Conservation (phyloP, 2,797 vertebrate species). For the Sternarchorhynchus goeldii region DNA sequence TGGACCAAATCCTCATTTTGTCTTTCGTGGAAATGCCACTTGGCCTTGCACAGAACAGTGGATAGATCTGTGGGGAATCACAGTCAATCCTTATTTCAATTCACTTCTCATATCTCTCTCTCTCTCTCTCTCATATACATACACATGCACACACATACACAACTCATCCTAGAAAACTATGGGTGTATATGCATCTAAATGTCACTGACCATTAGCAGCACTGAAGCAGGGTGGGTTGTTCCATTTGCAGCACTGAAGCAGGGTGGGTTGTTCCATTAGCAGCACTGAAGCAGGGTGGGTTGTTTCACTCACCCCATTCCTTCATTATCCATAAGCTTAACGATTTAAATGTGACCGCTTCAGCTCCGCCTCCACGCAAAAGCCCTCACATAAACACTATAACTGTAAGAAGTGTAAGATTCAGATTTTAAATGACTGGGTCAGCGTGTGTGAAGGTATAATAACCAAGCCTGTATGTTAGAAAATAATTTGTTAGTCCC, state of each 20-base stretch:
- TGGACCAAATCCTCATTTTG: slow-evolving; percentile 45
- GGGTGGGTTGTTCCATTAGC: slow-evolving; percentile 15
- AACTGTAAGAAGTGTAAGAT: background rate
- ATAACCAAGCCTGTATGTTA: slow-evolving; percentile 30
- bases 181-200: slow-evolving; percentile 35
- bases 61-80: slow-evolving; percentile 27
- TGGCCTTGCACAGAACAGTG: slow-evolving; percentile 55
- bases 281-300: background rate
- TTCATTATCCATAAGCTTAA: background rate
- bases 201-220: slow-evolving; percentile 41
- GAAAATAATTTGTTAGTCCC: slow-evolving; percentile 45
- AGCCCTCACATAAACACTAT: slow-evolving; percentile 18
- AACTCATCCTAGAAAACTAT: slow-evolving; percentile 19
- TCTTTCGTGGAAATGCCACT: slow-evolving; percentile 51
- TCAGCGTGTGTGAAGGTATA: background rate
- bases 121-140: slow-evolving; percentile 19
- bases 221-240: background rate
- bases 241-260: slow-evolving; percentile 13
- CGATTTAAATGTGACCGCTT: background rate
- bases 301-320: slow-evolving; percentile 8
- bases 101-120: slow-evolving; percentile 25
- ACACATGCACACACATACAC: slow-evolving; percentile 10
- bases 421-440: background rate
- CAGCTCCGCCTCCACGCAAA: background rate
- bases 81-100: slow-evolving; percentile 44